Evolutionary conservation across 2,888 invertebrate species (phyloP), one percentile per base, ranked within the genome.

Genomic region (Vandiemenella viatica): DNA sequence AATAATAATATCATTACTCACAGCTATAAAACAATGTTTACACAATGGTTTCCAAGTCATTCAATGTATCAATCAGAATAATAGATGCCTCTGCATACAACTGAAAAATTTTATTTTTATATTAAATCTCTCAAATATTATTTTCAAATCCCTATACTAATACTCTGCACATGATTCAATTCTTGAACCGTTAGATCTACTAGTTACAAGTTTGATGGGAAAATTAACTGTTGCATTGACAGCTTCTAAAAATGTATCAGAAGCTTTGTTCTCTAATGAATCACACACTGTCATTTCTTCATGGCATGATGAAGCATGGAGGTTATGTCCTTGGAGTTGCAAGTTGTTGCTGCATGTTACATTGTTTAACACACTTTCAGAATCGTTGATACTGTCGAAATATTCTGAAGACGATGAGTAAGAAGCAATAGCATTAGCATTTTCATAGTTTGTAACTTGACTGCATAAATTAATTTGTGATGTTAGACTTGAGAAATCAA

Each of bases 331-430:
- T 23, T 47, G 46, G 18, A 37, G 44, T 38, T 48, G 26, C 4
- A 43, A 43, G 22, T 42, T 42, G 26, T 72, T 71, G 37, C 64
- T 61, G 47, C 67, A 61, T 46, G 68, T 68, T 57, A 68, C 70
- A 50, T 63, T 63, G 43, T 65, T 64, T n/a, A 61, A 61, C 15
- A 60, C 55, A 52, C 63, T 60, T 23, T 53, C 49, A 20, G 60
- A 61, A 42, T 71, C 75, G 62, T 77, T 76, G 64, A 82, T 79
- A 64, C 80, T 81, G 64, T 82, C 81, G 62, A 80, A 81, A 63
- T 77, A 81, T 50, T 65, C 65, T 48, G 48, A 65, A 2, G 53
- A 51, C 5, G 51, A 53, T 10, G 49, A 51, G 37, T 49, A 32
- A 50, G 48, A 50, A 13, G 50, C 48, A 16, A 45, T 40, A 20